Evolutionary conservation across 2,113 vertebrate genomes (phyloP).

Genomic region (Camelus dromedarius): DNA sequence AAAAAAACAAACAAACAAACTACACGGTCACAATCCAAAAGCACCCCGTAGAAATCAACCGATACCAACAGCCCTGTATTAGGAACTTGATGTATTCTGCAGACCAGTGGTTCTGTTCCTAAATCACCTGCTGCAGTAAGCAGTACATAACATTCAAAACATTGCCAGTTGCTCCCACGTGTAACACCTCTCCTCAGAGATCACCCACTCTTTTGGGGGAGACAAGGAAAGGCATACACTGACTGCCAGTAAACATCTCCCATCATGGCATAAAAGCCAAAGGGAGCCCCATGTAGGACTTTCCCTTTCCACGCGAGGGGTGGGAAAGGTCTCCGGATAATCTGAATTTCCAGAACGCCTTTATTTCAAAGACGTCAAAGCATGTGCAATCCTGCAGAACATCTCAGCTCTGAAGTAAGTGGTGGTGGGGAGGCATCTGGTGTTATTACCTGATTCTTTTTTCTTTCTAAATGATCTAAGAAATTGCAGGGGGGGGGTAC

Average conservation of each 20-base stretch:
- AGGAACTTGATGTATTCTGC: neutral
- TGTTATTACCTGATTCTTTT: neutral
- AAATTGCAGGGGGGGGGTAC: too few relatives aligned
- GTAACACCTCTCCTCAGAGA: fast-evolving
- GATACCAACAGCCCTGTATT: neutral
- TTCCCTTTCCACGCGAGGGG: neutral
- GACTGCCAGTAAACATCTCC: neutral
- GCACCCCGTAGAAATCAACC: neutral
- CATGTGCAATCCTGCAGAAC: neutral
- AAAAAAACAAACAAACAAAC: neutral
- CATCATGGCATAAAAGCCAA: neutral
- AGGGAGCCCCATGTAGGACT: neutral
- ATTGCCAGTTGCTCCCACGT: neutral
- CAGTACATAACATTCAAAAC: neutral
- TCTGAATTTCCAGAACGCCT: neutral
- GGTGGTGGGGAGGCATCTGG: neutral
- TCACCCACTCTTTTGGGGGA: neutral
- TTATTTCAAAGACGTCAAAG: neutral
- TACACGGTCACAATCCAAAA: neutral
- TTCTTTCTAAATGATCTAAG: too few relatives aligned
- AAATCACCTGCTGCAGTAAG: neutral
- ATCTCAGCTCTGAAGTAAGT: neutral
- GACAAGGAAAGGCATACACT: neutral
- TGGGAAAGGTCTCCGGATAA: neutral
- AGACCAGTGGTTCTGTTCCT: neutral